Evolutionary conservation across 2,113 vertebrate genomes (phyloP).

Genomic region (Anolis carolinensis): DNA sequence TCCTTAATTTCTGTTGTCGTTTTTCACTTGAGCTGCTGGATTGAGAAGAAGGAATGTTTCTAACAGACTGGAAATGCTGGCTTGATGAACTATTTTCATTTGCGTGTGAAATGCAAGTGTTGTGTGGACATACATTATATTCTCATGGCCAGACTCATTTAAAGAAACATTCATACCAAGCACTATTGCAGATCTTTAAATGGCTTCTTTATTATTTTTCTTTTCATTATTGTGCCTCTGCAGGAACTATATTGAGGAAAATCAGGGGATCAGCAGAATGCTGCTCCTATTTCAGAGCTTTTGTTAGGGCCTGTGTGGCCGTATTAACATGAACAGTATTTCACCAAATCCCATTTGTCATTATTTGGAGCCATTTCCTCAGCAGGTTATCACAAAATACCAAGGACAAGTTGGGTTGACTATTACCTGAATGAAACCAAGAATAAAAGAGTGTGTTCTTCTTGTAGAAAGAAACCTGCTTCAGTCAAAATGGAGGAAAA

Average conservation of each 20-base stretch:
- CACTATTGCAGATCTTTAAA: slow-evolving; percentile 69
- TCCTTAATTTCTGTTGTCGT: slow-evolving; percentile 54
- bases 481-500: slow-evolving; percentile 70
- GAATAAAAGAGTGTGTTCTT: slow-evolving; percentile 76
- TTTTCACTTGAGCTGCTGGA: slow-evolving; percentile 57
- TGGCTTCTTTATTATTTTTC: slow-evolving; percentile 74
- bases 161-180: slow-evolving; percentile 65
- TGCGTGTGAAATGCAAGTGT: slow-evolving; percentile 59
- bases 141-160: slow-evolving; percentile 69
- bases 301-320: slow-evolving; percentile 71
- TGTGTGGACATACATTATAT: slow-evolving; percentile 60
- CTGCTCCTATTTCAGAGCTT: slow-evolving; percentile 69
- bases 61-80: slow-evolving; percentile 66
- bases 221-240: slow-evolving; percentile 73
- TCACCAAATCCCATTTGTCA: slow-evolving; percentile 70
- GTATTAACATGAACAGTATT: slow-evolving; percentile 79
- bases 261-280: slow-evolving; percentile 76
- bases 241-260: slow-evolving; percentile 69
- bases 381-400: slow-evolving; percentile 74
- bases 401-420: slow-evolving; percentile 76
- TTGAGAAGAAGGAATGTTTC: slow-evolving; percentile 61
- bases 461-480: slow-evolving; percentile 70
- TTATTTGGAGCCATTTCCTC: slow-evolving; percentile 81
- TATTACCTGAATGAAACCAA: slow-evolving; percentile 74
- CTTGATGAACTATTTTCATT: slow-evolving; percentile 69